Conservation (phyloP, 2,888 invertebrate genomes). For the Melanchra persicariae region DNA sequence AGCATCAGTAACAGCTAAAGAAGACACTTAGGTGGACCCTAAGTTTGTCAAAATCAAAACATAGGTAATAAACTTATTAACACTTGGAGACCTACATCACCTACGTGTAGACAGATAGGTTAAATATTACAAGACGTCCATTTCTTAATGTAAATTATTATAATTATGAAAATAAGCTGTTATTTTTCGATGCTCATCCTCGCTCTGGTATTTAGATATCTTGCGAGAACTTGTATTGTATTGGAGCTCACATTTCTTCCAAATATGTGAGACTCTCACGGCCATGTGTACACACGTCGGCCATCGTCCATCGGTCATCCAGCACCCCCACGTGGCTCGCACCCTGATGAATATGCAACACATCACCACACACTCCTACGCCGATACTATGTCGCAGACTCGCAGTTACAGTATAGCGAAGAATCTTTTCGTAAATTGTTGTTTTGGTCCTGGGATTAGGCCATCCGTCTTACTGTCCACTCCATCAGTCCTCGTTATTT, state of each 20-base stretch:
- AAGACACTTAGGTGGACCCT: too few relatives aligned
- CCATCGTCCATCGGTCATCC: slow-evolving; percentile 5
- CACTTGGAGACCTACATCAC: too few relatives aligned
- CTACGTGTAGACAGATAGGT: too few relatives aligned
- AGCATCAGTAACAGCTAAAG: too few relatives aligned
- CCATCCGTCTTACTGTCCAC: neutral
- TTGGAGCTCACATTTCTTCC: neutral
- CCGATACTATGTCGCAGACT: slow-evolving; percentile 30
- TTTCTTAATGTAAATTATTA: neutral
- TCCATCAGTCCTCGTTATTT: neutral
- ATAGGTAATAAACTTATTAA: too few relatives aligned
- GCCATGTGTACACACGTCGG: neutral
- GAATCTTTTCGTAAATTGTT: neutral
- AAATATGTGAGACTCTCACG: neutral
- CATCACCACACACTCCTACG: slow-evolving; percentile 53
- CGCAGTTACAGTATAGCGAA: neutral
- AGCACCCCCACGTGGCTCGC: slow-evolving; percentile 38
- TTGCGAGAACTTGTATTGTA: neutral
- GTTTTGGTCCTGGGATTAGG: neutral
- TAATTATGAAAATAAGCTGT: neutral
- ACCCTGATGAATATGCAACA: slow-evolving; percentile 43
- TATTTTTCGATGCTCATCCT: neutral
- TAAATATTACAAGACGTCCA: too few relatives aligned
- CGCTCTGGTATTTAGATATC: slow-evolving; percentile 4
- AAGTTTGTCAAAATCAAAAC: too few relatives aligned